Evolutionary conservation across 2,113 vertebrate species (phyloP).

Genomic region (Ascaphus truei): DNA sequence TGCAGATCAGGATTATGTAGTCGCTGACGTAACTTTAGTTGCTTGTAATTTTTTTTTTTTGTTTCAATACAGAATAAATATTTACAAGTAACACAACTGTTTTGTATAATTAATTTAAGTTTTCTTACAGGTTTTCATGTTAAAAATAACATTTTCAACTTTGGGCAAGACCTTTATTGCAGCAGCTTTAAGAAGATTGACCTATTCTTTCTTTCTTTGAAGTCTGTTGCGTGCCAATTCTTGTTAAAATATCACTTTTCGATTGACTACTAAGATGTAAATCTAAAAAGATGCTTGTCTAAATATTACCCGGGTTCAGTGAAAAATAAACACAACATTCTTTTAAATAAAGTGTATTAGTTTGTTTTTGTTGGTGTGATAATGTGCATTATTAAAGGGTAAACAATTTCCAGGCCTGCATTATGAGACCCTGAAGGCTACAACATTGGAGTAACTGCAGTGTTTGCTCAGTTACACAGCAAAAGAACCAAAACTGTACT

Average conservation of each 20-base stretch:
- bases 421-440: too few relatives aligned
- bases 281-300: constrained; percentile 73
- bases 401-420: too few relatives aligned
- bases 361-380: constrained; percentile 6
- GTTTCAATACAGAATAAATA: constrained; percentile 59
- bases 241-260: constrained; percentile 58
- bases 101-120: constrained; percentile 81
- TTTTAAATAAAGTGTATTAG: constrained; percentile 57
- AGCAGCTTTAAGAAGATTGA: constrained; percentile 61
- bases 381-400: not conserved
- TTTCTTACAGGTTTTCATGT: constrained; percentile 79
- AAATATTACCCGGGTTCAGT: constrained; percentile 81
- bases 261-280: constrained; percentile 74
- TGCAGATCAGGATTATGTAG: constrained; percentile 65
- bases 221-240: constrained; percentile 61
- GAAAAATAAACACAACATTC: constrained; percentile 87
- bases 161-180: constrained; percentile 55
- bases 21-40: constrained; percentile 78
- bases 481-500: too few relatives aligned
- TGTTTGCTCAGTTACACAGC: not conserved
- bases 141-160: constrained; percentile 68
- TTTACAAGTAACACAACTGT: constrained; percentile 65
- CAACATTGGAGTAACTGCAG: too few relatives aligned
- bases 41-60: constrained; percentile 64
- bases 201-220: constrained; percentile 45